A percentile compares a stretch with the other conserved stretches of the same genome.
phyloP scores from a whole-genome alignment of 2,888 invertebrate genomes.

The Polymixis lichenea region DNA sequence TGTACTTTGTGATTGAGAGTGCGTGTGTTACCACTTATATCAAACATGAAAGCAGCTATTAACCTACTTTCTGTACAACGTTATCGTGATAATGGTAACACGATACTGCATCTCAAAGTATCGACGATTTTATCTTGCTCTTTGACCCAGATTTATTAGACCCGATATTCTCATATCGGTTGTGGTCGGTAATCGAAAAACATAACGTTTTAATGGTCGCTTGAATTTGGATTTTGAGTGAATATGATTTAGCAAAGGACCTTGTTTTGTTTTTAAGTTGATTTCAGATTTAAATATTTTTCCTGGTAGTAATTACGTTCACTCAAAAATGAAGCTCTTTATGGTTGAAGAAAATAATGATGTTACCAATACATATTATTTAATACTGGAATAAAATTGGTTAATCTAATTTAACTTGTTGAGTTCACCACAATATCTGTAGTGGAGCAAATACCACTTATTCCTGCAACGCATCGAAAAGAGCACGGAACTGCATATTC shows the following conservation, averaged over 20 bases:
- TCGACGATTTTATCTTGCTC: constrained; percentile 75
- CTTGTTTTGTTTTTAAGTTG: background rate
- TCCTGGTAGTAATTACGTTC: background rate
- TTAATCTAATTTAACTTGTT: background rate
- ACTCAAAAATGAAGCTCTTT: background rate
- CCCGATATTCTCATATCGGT: constrained; percentile 33
- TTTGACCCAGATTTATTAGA: constrained; percentile 71
- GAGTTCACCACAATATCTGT: background rate
- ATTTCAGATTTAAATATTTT: background rate
- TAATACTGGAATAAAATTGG: background rate
- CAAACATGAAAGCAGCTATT: constrained; percentile 63
- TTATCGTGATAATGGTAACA: constrained; percentile 68
- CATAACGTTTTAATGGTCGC: constrained; percentile 28
- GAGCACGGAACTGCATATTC: constrained; percentile 2
- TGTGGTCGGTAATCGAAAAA: constrained; percentile 29
- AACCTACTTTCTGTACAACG: constrained; percentile 66
- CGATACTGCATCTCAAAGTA: constrained; percentile 71
- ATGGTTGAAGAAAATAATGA: background rate
- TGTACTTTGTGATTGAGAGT: constrained; percentile 23
- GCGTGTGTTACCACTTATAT: constrained; percentile 50
- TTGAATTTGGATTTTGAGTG: constrained; percentile 17
- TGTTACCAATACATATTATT: background rate
- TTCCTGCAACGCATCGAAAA: background rate
- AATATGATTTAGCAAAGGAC: background rate
- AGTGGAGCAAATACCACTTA: no score